Conservation (phyloP, 2,888 invertebrate species). For the Luperina nickerlii region DNA sequence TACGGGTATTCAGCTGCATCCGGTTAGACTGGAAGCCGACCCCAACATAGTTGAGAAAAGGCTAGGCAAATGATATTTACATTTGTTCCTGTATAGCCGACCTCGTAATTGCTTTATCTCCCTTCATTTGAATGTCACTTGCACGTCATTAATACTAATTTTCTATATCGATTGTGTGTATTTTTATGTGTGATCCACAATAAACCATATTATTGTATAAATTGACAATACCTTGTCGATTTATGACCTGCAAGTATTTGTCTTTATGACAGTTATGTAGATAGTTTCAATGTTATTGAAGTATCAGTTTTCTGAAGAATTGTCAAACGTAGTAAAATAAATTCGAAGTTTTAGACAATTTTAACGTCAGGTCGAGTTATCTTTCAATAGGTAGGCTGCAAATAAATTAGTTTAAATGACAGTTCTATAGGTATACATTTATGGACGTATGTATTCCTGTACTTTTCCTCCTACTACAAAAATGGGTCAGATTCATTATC, state of each 20-base stretch:
- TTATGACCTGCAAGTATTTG: background rate
- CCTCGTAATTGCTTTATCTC: background rate
- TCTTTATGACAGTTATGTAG: background rate
- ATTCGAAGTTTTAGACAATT: background rate
- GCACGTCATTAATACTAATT: no score
- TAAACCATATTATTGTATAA: no score
- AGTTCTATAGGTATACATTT: conserved; percentile 4
- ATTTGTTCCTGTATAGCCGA: background rate
- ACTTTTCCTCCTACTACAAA: conserved; percentile 4
- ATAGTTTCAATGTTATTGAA: background rate
- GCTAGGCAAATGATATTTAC: no score
- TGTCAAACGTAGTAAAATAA: background rate
- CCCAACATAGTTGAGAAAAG: no score
- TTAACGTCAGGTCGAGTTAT: background rate
- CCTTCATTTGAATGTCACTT: background rate
- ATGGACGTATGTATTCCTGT: background rate
- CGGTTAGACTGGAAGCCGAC: no score
- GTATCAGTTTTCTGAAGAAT: background rate
- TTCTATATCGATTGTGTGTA: no score
- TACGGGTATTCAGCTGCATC: no score
- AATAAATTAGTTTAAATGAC: background rate
- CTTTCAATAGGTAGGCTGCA: background rate
- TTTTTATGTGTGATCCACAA: no score
- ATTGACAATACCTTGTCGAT: no score
- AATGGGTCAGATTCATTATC: conserved; percentile 21